Evolutionary conservation across 2,888 invertebrate genomes (phyloP).

Genomic region (Ichneumon xanthorius): DNA sequence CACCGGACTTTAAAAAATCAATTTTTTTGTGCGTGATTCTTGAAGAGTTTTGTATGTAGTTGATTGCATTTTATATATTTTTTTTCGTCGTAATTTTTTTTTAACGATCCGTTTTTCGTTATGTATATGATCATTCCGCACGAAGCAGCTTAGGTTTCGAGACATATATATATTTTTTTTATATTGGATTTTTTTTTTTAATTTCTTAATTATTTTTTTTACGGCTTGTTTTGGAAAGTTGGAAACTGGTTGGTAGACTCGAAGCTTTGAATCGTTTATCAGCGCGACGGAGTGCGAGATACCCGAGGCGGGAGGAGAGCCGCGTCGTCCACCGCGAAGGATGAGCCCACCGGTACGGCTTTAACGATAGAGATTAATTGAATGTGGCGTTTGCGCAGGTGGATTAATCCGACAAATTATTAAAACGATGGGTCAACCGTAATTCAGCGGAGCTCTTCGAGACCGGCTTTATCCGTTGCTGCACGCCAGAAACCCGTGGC

Average conservation of each 20-base stretch:
- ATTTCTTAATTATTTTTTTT: background rate
- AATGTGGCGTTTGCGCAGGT: constrained; percentile 42
- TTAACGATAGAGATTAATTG: constrained; percentile 56
- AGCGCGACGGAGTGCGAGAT: background rate
- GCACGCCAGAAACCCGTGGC: background rate
- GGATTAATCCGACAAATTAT: constrained; percentile 61
- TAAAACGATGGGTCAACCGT: constrained; percentile 55
- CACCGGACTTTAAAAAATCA: too few relatives aligned
- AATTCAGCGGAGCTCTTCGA: constrained; percentile 49
- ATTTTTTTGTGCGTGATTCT: too few relatives aligned
- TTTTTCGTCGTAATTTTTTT: too few relatives aligned
- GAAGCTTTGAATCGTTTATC: background rate
- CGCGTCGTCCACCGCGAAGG: background rate
- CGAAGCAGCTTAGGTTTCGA: background rate
- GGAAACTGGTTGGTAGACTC: background rate
- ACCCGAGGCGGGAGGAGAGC: too few relatives aligned
- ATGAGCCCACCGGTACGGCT: background rate
- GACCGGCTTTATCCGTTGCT: constrained; percentile 32
- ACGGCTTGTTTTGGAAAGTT: background rate
- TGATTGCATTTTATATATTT: too few relatives aligned
- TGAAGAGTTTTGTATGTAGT: too few relatives aligned
- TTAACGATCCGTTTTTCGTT: too few relatives aligned
- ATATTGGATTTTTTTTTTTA: background rate
- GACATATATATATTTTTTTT: too few relatives aligned
- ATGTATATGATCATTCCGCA: too few relatives aligned